Evolutionary conservation across 1,140 invertebrate species (phyloP).

Genomic region (Neotoxoptera formosana): DNA sequence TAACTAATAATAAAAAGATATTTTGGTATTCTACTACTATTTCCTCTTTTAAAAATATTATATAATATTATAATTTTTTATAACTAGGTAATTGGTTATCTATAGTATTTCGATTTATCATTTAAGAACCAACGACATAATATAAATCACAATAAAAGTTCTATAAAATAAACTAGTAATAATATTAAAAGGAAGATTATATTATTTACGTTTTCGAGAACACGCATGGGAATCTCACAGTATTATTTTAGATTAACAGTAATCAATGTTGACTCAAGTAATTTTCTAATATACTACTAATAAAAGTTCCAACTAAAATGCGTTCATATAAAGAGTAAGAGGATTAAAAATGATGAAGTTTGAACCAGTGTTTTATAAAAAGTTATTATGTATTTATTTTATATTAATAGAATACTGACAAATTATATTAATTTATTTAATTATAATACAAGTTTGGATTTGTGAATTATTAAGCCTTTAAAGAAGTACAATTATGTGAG

Average conservation of each 20-base stretch:
- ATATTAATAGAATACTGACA: not conserved
- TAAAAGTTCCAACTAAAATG: not conserved
- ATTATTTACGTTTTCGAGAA: not conserved
- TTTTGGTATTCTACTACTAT: not conserved
- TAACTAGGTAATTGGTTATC: not conserved
- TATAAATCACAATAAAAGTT: not conserved
- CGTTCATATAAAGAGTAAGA: not conserved
- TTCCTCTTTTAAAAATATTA: not conserved
- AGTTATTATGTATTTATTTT: not conserved
- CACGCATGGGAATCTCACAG: not conserved
- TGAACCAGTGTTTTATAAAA: not conserved
- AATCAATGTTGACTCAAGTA: not conserved
- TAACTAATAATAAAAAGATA: not conserved
- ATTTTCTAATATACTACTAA: not conserved
- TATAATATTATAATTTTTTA: not conserved
- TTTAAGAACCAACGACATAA: not conserved
- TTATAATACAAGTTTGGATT: not conserved
- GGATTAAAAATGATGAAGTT: not conserved
- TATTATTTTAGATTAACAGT: not conserved
- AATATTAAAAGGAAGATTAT: not conserved
- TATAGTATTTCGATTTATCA: not conserved
- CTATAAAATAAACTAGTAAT: not conserved
- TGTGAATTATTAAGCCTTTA: not conserved
- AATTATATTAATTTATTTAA: not conserved
- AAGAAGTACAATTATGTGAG: not conserved